A percentile compares a stretch with the other conserved stretches of the same genome.
These are phyloP conservation scores for Peucedramus taeniatus DNA, from an alignment of 2,113 vertebrate species.

Conservation along the genomic window DNA sequence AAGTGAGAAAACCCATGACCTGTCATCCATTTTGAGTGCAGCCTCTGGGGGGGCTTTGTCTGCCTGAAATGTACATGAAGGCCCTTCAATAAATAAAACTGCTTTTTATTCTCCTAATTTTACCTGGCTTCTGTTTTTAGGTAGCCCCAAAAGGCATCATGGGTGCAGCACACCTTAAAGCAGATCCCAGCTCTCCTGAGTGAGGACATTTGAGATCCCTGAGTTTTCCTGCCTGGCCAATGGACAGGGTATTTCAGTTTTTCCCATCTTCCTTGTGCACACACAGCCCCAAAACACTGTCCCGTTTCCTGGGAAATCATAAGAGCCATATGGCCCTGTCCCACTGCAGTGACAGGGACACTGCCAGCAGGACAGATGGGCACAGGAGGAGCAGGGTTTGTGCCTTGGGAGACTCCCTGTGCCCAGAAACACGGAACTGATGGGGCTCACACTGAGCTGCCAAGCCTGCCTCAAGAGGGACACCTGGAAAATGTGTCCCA, in stretches of 20 bases:
- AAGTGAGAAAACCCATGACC: neutral
- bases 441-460: neutral
- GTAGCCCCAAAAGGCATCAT: neutral
- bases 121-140: neutral
- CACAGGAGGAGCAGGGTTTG: neutral
- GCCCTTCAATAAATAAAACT: neutral
- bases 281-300: neutral
- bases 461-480: neutral
- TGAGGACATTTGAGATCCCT: neutral
- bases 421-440: neutral
- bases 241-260: fast-evolving
- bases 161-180: fast-evolving
- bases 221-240: neutral
- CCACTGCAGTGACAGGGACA: neutral
- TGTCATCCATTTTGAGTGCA: fast-evolving
- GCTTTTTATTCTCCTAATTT: neutral
- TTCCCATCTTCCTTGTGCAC: neutral
- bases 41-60: neutral
- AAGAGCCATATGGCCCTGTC: neutral
- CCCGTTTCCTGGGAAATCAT: neutral
- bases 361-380: neutral
- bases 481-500: neutral
- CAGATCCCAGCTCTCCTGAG: neutral
- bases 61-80: neutral
- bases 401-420: neutral